Percentiles rank a stretch among this genome's conserved stretches.
Conservation (phyloP, 2,797 vertebrate genomes). For the Fringilla coelebs region DNA sequence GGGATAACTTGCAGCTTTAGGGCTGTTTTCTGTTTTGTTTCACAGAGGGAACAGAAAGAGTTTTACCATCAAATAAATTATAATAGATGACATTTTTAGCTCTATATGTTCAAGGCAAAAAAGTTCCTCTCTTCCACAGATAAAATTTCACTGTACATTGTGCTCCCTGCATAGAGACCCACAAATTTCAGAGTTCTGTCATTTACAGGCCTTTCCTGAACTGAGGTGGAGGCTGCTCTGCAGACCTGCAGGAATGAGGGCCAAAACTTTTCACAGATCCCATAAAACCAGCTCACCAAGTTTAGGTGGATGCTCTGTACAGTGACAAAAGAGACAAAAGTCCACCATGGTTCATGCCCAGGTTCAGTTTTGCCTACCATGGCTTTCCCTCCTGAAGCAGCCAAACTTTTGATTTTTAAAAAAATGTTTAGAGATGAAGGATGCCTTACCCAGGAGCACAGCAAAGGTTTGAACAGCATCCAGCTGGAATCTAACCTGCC, state of each 20-base stretch:
- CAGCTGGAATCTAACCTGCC: neutral
- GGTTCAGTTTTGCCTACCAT: neutral
- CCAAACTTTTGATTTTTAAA: neutral
- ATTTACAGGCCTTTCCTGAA: neutral
- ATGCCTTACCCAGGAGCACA: neutral
- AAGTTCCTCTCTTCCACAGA: neutral
- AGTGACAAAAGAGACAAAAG: neutral
- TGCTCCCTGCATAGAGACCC: neutral
- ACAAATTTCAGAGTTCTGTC: neutral
- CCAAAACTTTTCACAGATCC: neutral
- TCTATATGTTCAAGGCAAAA: neutral
- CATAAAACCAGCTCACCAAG: neutral
- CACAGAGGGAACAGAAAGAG: neutral
- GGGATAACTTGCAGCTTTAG: neutral
- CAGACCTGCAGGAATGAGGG: fast-evolving
- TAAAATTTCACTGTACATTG: neutral
- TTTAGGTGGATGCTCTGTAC: neutral
- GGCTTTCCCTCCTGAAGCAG: neutral
- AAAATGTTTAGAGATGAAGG: neutral
- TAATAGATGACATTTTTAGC: neutral
- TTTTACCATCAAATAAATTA: neutral
- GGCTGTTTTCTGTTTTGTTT: neutral
- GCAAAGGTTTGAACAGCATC: neutral
- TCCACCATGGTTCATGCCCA: neutral
- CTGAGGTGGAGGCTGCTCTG: neutral